These are phyloP conservation scores for Pachycephala philippinensis DNA, from an alignment of 2,113 vertebrate species.

Conservation along the genomic window DNA sequence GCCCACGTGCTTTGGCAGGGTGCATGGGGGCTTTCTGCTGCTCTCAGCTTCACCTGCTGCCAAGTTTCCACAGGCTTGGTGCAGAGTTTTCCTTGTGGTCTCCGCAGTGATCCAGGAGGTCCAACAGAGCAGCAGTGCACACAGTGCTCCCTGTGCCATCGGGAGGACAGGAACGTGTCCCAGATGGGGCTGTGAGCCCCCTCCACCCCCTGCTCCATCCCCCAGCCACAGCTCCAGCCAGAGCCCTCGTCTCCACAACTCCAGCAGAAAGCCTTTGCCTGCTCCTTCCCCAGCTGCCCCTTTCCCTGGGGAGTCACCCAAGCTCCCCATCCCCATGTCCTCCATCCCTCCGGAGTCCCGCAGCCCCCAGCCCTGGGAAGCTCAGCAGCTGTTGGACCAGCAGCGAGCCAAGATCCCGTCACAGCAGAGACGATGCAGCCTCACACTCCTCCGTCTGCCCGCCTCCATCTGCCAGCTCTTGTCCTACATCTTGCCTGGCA, in stretches of 20 bases:
- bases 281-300: not conserved
- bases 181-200: accelerated
- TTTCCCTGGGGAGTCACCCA: not conserved
- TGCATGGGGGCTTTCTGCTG: not conserved
- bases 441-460: not conserved
- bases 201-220: not conserved
- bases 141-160: accelerated
- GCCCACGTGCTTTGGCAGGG: not conserved
- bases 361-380: not conserved
- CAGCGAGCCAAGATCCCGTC: constrained; percentile 13
- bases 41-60: not conserved
- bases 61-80: not conserved
- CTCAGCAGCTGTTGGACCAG: constrained; percentile 21
- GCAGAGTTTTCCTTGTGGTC: not conserved
- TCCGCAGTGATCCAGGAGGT: not conserved
- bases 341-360: accelerated
- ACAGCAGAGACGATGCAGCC: not conserved
- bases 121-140: not conserved
- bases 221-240: not conserved
- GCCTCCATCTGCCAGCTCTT: constrained; percentile 4
- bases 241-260: accelerated
- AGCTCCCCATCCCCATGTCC: not conserved
- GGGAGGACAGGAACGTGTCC: accelerated
- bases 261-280: not conserved
- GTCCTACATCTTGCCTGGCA: not conserved